These are phyloP conservation scores for Melanotaenia pygmaea DNA, from an alignment of 2,797 vertebrate genomes.

Conservation along the genomic window DNA sequence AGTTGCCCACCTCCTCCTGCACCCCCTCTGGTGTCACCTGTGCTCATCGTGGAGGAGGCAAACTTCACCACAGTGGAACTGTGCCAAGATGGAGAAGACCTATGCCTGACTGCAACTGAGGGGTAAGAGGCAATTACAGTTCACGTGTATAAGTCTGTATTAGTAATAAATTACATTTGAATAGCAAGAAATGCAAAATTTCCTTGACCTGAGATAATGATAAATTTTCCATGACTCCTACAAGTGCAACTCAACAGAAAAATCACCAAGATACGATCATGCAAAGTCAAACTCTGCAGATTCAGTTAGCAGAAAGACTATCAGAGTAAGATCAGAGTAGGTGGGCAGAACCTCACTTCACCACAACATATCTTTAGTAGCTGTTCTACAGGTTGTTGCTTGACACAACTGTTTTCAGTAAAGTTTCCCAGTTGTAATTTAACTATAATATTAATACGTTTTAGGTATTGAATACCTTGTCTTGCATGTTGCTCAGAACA, in stretches of 20 bases:
- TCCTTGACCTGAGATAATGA: background rate
- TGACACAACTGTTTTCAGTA: background rate
- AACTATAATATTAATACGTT: background rate
- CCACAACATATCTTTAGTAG: background rate
- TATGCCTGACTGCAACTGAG: slow-evolving; percentile 62
- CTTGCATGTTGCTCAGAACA: background rate
- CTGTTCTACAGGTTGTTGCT: background rate
- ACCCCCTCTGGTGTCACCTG: slow-evolving; percentile 54
- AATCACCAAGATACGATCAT: background rate
- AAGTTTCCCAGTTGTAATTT: background rate
- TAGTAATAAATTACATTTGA: background rate
- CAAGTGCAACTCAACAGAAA: background rate
- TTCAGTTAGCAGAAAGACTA: background rate
- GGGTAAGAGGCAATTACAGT: slow-evolving; percentile 67
- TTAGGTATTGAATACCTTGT: background rate
- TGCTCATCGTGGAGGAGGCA: slow-evolving; percentile 51
- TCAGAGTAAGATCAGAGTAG: background rate
- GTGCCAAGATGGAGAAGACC: slow-evolving; percentile 68
- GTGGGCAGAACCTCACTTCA: background rate
- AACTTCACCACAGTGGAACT: slow-evolving; percentile 71
- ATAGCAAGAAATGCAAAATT: background rate
- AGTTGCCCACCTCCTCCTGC: slow-evolving; percentile 63
- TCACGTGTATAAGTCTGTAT: background rate
- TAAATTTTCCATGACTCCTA: background rate
- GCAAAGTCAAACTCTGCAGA: background rate